Evolutionary conservation across 2,888 invertebrate species (phyloP).

Genomic region (Parelbella ahira): DNA sequence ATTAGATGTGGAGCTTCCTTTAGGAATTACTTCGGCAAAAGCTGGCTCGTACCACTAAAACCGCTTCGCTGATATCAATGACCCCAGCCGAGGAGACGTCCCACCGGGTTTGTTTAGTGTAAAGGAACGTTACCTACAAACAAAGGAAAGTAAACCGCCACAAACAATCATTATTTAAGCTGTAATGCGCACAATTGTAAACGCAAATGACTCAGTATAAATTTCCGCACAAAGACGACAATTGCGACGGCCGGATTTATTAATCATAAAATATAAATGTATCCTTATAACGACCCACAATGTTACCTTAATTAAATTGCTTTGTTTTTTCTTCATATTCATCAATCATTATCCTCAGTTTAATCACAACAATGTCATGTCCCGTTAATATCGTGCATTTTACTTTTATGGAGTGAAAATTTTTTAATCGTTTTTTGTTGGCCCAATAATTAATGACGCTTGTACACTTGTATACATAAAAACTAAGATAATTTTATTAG

Average conservation of each 20-base stretch:
- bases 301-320: too few species aligned
- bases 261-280: too few species aligned
- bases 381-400: conserved; percentile 5
- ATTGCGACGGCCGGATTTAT: too few species aligned
- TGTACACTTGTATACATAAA: background rate
- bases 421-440: background rate
- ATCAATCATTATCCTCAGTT: conserved; percentile 29
- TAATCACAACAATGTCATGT: conserved; percentile 26
- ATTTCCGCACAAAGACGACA: conserved; percentile 12
- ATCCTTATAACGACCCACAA: too few species aligned
- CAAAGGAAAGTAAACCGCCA: conserved; percentile 26
- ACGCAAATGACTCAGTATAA: conserved; percentile 26
- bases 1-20: conserved; percentile 11
- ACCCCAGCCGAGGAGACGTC: conserved; percentile 30
- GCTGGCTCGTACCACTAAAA: conserved; percentile 27
- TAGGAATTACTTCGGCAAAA: conserved; percentile 20
- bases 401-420: too few species aligned
- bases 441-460: background rate
- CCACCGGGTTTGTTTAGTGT: conserved; percentile 15
- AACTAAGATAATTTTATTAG: background rate
- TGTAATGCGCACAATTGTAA: conserved; percentile 25
- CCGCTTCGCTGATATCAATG: conserved; percentile 41
- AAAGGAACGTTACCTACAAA: conserved; percentile 22
- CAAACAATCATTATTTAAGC: conserved; percentile 26
- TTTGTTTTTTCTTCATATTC: conserved; percentile 23